Evolutionary conservation across 2,797 vertebrate species (phyloP).

Genomic region (Fundulus diaphanus): DNA sequence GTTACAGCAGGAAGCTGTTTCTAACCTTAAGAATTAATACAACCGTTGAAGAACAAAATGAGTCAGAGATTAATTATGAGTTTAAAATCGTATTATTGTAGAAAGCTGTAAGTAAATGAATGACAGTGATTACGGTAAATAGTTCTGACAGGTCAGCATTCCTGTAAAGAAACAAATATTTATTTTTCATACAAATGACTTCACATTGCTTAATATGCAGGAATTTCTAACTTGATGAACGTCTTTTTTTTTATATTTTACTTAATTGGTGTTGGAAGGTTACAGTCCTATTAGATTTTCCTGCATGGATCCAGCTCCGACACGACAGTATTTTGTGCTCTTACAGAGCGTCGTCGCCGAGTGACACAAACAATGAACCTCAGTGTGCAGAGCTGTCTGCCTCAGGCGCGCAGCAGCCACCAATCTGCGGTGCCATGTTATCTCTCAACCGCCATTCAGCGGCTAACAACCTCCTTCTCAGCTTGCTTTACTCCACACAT

Average conservation of each 20-base stretch:
- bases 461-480: slow-evolving; percentile 36
- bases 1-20: not conserved
- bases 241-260: not conserved
- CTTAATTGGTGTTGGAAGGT: slow-evolving; percentile 13
- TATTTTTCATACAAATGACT: not conserved
- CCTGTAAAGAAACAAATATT: slow-evolving; percentile 1
- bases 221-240: not conserved
- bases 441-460: slow-evolving; percentile 36
- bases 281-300: slow-evolving; percentile 15
- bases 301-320: slow-evolving; percentile 12
- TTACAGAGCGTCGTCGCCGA: slow-evolving; percentile 7
- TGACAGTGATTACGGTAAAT: too few relatives aligned
- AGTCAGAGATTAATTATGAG: too few relatives aligned
- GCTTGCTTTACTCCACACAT: slow-evolving; percentile 15
- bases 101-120: not conserved
- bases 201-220: not conserved
- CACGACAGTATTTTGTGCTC: slow-evolving; percentile 22
- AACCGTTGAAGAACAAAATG: not conserved
- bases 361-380: slow-evolving; percentile 41
- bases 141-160: slow-evolving; percentile 1
- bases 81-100: not conserved
- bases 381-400: slow-evolving; percentile 26
- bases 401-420: slow-evolving; percentile 28
- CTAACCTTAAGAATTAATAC: not conserved
- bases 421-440: slow-evolving; percentile 22